Evolutionary conservation across 2,888 invertebrate species (phyloP).

Genomic region (Actias luna): DNA sequence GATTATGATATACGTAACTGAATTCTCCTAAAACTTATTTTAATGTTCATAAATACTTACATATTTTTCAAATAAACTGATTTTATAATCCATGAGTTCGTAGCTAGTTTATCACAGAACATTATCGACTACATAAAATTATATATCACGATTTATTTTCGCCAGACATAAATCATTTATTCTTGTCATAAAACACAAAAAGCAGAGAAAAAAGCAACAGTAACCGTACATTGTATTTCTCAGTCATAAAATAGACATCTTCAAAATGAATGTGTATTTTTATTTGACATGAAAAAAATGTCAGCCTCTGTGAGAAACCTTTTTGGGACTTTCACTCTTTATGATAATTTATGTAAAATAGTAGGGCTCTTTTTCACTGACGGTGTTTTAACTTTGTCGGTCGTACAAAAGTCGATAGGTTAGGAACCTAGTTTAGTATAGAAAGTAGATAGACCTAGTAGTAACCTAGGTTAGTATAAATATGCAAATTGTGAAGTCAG

Average conservation of each 20-base stretch:
- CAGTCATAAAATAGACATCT: conserved; percentile 2
- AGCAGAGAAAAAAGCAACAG: not conserved
- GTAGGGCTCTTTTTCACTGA: not conserved
- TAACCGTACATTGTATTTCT: not conserved
- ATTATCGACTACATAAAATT: no score
- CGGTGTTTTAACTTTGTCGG: not conserved
- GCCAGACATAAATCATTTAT: not conserved
- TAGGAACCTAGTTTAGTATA: no score
- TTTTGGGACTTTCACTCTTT: conserved; percentile 11
- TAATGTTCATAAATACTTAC: no score
- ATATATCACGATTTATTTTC: no score
- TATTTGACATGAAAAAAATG: conserved; percentile 3
- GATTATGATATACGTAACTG: no score
- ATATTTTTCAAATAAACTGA: no score
- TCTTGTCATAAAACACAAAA: not conserved
- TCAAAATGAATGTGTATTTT: conserved; percentile 14
- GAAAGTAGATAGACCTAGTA: no score
- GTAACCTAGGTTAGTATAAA: no score
- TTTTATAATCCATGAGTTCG: no score
- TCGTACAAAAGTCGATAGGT: not conserved
- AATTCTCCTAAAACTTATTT: no score
- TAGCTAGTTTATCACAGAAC: no score
- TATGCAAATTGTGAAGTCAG: no score
- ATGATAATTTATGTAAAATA: not conserved
- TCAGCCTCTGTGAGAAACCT: conserved; percentile 10